phyloP scores from a whole-genome alignment of 2,888 invertebrate genomes.

The Kryphioiulus occultus region DNA sequence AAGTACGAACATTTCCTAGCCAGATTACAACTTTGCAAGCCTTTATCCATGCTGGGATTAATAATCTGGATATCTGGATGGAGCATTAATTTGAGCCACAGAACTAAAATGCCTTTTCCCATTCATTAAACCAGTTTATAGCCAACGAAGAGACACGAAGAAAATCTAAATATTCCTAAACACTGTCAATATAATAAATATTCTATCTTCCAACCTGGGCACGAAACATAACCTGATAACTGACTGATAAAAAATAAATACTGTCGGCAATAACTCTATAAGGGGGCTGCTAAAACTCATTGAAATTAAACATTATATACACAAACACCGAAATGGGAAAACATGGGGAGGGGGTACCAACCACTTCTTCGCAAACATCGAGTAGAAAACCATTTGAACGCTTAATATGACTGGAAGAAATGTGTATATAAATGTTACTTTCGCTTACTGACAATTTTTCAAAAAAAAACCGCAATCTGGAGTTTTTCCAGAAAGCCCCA shows the following conservation, averaged over 20 bases:
- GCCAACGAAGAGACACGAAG: background rate
- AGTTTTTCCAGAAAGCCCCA: background rate
- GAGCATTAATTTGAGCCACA: background rate
- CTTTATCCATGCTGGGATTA: background rate
- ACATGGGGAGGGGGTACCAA: background rate
- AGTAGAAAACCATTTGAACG: constrained; percentile 15
- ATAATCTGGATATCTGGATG: background rate
- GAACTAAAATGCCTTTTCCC: background rate
- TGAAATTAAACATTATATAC: constrained; percentile 21
- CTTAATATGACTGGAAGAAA: background rate
- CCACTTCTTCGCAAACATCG: background rate
- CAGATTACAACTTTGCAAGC: too few relatives aligned
- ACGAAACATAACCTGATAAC: background rate
- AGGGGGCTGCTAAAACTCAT: background rate
- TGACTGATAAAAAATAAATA: background rate
- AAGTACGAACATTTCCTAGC: background rate
- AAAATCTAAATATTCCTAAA: background rate
- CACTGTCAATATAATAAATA: background rate
- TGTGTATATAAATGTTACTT: background rate
- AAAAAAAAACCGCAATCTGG: background rate
- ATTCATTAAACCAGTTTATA: background rate
- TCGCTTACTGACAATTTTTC: background rate
- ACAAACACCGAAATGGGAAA: background rate
- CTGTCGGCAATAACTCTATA: background rate
- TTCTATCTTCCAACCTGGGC: background rate